These are phyloP conservation scores for Macquaria ambigua DNA, from an alignment of 2,113 vertebrate species.

Conservation along the genomic window DNA sequence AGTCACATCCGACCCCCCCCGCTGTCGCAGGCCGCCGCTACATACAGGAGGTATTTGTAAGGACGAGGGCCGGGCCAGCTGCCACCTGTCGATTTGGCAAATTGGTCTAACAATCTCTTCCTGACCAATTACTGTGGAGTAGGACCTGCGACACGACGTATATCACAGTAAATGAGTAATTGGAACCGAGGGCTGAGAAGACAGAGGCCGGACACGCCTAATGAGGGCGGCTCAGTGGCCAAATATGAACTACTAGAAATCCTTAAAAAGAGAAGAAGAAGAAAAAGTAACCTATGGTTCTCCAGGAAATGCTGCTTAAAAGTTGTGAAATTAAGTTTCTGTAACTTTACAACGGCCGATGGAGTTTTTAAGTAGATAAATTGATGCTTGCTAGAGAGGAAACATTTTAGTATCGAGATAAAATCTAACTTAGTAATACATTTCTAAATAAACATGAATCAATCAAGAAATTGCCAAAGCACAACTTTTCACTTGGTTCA, in stretches of 20 bases:
- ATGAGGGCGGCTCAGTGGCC: constrained; percentile 22
- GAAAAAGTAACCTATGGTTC: not conserved
- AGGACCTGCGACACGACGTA: constrained; percentile 45
- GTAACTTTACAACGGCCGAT: not conserved
- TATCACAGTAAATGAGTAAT: constrained; percentile 38
- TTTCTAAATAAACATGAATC: not conserved
- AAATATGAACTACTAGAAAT: not conserved
- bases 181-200: not conserved
- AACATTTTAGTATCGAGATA: not conserved
- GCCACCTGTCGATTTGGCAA: constrained; percentile 65
- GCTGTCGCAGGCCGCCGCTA: not conserved
- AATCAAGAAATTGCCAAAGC: too few species aligned
- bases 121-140: constrained; percentile 54
- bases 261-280: not conserved
- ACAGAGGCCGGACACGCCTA: not conserved
- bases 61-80: constrained; percentile 20
- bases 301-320: not conserved
- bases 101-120: constrained; percentile 47
- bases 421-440: not conserved
- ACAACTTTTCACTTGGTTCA: too few species aligned
- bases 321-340: not conserved
- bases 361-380: not conserved
- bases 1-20: not conserved
- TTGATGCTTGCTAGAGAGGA: too few species aligned
- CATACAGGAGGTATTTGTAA: constrained; percentile 44